Conservation (phyloP, 2,113 vertebrate species). For the Myrmecobius fasciatus region DNA sequence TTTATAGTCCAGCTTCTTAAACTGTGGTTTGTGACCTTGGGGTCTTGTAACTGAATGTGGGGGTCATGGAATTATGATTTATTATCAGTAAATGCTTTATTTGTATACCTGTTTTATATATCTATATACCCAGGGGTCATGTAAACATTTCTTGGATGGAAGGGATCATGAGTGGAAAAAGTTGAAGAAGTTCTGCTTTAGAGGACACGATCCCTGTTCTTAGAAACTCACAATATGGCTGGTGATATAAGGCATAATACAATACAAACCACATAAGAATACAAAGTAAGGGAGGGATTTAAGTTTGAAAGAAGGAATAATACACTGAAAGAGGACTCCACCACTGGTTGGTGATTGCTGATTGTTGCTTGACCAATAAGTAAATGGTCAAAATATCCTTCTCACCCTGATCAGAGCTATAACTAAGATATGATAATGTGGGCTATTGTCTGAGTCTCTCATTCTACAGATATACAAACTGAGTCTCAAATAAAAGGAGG, state of each 20-base stretch:
- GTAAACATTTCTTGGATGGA: no score
- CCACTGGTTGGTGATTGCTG: not conserved
- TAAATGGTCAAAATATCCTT: not conserved
- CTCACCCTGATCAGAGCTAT: not conserved
- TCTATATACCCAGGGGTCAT: no score
- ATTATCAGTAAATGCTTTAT: no score
- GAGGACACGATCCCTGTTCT: no score
- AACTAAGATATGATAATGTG: not conserved
- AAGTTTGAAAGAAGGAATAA: not conserved
- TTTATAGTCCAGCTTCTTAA: not conserved
- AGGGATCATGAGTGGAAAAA: no score
- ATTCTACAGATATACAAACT: not conserved
- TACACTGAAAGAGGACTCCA: not conserved
- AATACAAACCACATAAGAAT: not conserved
- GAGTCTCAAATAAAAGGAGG: not conserved
- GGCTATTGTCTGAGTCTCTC: not conserved
- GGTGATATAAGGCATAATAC: not conserved
- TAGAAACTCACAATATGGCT: not conserved
- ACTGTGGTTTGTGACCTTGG: no score
- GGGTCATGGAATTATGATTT: no score
- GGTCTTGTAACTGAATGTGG: no score
- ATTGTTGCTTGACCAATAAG: not conserved
- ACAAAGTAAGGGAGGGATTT: not conserved
- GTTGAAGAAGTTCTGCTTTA: no score
- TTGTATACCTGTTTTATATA: no score